A percentile compares a stretch with the other conserved stretches of the same genome.
phyloP scores from a whole-genome alignment of 2,888 invertebrate genomes.

The Argyresthia goedartella region DNA sequence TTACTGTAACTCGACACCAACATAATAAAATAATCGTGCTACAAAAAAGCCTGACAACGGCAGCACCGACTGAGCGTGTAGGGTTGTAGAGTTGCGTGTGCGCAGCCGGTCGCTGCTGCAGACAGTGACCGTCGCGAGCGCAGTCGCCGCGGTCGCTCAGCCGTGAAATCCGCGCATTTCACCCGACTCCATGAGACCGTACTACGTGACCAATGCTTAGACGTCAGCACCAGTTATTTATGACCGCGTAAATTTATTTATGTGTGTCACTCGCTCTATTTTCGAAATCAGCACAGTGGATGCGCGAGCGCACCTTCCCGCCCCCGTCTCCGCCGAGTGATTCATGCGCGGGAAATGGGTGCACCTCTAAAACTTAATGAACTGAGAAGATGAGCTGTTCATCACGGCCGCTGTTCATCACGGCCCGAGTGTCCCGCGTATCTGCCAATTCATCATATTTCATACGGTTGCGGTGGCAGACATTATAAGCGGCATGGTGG shows the following conservation, averaged over 20 bases:
- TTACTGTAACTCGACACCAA: too few species aligned
- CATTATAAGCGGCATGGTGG: constrained; percentile 4
- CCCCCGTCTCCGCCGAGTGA: constrained; percentile 20
- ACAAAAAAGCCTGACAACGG: too few species aligned
- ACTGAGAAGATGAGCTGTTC: constrained; percentile 19
- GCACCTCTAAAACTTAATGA: constrained; percentile 35
- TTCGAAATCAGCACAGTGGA: constrained; percentile 38
- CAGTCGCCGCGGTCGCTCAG: not conserved
- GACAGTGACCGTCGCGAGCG: too few species aligned
- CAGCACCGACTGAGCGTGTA: too few species aligned
- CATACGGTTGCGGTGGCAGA: not conserved
- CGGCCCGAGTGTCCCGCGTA: constrained; percentile 11
- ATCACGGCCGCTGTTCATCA: constrained; percentile 25
- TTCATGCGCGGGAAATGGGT: constrained; percentile 44
- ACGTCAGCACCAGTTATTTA: constrained; percentile 36
- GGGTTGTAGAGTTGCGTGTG: too few species aligned
- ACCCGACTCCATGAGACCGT: too few species aligned
- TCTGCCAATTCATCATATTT: constrained; percentile 17
- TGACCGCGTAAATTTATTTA: constrained; percentile 54
- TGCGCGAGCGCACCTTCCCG: constrained; percentile 21
- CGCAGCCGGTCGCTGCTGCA: too few species aligned
- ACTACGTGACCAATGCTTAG: constrained; percentile 9
- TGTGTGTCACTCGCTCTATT: constrained; percentile 63
- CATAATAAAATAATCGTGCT: too few species aligned
- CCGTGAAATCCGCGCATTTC: not conserved